Percentiles rank a stretch among this genome's conserved stretches.
Conservation (phyloP, 2,797 vertebrate species). For the Bovichtus diacanthus region DNA sequence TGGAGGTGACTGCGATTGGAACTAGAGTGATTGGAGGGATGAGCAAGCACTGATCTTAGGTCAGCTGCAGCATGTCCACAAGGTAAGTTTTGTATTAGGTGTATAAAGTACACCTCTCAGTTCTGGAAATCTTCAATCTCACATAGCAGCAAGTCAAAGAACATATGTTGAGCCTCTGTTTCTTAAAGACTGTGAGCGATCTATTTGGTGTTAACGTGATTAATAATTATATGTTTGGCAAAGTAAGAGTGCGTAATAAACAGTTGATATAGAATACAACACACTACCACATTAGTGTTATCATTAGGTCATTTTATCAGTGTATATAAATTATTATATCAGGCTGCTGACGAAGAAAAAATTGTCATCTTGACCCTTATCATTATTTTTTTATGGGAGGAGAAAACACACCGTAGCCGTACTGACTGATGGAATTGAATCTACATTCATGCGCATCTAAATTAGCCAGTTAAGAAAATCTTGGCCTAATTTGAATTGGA, state of each 20-base stretch:
- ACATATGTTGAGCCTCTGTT: conserved; percentile 28
- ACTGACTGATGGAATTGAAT: conserved; percentile 91
- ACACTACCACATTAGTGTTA: conserved; percentile 18
- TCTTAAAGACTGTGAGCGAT: conserved; percentile 16
- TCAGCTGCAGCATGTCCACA: conserved; percentile 34
- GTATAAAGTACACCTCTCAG: conserved; percentile 25
- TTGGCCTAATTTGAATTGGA: conserved; percentile 97
- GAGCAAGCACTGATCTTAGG: conserved; percentile 44
- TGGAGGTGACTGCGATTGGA: conserved; percentile 57
- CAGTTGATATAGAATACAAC: conserved; percentile 32
- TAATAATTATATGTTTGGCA: conserved; percentile 1
- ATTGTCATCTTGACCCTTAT: conserved; percentile 81
- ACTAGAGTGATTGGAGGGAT: conserved; percentile 52
- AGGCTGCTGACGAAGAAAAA: conserved; percentile 81
- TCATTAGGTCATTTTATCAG: conserved; percentile 47
- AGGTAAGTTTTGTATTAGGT: conserved; percentile 28
- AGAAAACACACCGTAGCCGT: conserved; percentile 52
- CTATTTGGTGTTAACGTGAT: conserved; percentile 1
- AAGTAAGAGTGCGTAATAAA: background rate
- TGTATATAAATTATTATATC: conserved; percentile 64
- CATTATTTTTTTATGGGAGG: conserved; percentile 73
- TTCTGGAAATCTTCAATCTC: conserved; percentile 45
- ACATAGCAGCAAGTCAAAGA: conserved; percentile 22
- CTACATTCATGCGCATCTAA: conserved; percentile 97
- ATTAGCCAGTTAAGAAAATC: conserved; percentile 98